These are phyloP conservation scores for Poicephalus gulielmi DNA, from an alignment of 2,113 vertebrate species.

Conservation along the genomic window DNA sequence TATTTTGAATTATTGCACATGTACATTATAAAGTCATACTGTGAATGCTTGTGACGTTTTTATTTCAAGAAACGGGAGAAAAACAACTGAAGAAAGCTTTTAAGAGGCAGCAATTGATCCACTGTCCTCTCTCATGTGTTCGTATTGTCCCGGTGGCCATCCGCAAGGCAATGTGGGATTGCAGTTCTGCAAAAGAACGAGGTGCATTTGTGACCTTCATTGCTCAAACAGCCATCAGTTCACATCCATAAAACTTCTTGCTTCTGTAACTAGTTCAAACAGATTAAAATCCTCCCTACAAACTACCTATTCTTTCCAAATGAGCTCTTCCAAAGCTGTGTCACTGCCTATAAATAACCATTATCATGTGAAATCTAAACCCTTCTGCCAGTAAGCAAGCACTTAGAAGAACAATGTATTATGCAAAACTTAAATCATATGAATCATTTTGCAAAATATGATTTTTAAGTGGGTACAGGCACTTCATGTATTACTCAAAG, in stretches of 20 bases:
- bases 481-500: constrained; percentile 38
- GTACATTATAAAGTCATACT: neutral
- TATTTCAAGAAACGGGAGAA: fast-evolving
- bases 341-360: constrained; percentile 35
- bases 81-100: neutral
- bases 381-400: constrained; percentile 22
- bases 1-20: neutral
- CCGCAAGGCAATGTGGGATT: neutral
- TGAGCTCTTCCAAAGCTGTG: constrained; percentile 20
- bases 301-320: neutral
- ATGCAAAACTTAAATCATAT: constrained; percentile 39
- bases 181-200: neutral
- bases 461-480: constrained; percentile 51
- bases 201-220: neutral
- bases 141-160: fast-evolving
- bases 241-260: neutral
- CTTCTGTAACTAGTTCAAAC: neutral
- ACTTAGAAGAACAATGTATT: constrained; percentile 45
- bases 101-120: neutral
- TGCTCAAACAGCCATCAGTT: neutral
- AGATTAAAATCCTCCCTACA: neutral
- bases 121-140: neutral
- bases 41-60: neutral
- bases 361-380: constrained; percentile 40
- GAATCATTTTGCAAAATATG: constrained; percentile 42